A percentile compares a stretch with the other conserved stretches of the same genome.
Evolutionary conservation across 2,888 invertebrate genomes (phyloP).

Genomic region (Amblyteles armatorius): DNA sequence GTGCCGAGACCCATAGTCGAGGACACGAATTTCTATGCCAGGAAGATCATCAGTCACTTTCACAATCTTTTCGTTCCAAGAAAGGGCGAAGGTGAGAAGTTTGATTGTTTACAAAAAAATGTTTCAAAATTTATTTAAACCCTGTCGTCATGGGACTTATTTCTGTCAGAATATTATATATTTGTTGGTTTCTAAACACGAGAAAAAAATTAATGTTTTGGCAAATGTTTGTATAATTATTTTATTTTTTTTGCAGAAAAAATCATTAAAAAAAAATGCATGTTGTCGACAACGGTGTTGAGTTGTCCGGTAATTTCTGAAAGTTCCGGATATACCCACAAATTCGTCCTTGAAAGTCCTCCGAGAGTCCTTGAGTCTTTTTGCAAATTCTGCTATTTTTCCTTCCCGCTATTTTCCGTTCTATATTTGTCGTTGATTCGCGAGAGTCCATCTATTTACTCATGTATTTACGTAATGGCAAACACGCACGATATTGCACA

Average conservation of each 20-base stretch:
- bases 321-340: not conserved
- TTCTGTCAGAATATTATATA: not conserved
- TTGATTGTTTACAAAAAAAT: not conserved
- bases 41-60: constrained; percentile 96
- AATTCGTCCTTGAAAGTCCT: not conserved
- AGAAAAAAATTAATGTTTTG: not conserved
- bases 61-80: constrained; percentile 98
- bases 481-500: not conserved
- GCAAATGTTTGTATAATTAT: not conserved
- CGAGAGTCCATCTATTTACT: not conserved
- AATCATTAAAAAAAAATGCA: too few species aligned
- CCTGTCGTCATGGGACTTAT: not conserved
- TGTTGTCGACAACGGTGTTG: not conserved
- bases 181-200: not conserved
- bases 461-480: not conserved
- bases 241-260: not conserved
- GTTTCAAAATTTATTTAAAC: not conserved
- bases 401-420: too few species aligned
- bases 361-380: not conserved
- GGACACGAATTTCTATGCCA: constrained; percentile 95
- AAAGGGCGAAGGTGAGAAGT: constrained; percentile 93
- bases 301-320: not conserved
- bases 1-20: constrained; percentile 95
- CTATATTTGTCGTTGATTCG: not conserved
- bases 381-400: not conserved